Conservation (phyloP, 2,113 vertebrate genomes). For the Catharus minimus region DNA sequence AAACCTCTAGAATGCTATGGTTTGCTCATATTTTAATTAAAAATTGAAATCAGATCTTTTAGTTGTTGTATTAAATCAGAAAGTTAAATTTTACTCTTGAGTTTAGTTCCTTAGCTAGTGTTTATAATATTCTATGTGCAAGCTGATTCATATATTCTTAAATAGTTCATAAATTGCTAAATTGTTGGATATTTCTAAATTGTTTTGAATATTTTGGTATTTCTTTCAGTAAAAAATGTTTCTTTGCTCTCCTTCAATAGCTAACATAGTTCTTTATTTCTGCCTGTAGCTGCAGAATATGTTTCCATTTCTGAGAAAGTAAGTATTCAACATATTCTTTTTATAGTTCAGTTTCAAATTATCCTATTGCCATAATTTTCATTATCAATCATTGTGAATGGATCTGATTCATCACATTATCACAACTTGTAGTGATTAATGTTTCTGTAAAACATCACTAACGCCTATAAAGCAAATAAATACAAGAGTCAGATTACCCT, state of each 20-base stretch:
- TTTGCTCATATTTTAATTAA: neutral
- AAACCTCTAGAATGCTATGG: neutral
- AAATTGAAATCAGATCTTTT: neutral
- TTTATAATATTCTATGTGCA: neutral
- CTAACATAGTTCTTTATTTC: neutral
- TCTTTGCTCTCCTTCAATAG: neutral
- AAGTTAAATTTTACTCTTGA: neutral
- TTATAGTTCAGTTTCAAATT: neutral
- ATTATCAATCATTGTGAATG: neutral
- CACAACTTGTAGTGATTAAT: neutral
- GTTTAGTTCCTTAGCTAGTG: neutral
- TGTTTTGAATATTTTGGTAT: neutral
- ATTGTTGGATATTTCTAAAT: neutral
- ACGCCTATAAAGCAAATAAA: neutral
- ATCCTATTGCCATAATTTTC: neutral
- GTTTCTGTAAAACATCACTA: neutral
- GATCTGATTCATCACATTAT: neutral
- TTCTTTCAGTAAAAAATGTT: neutral
- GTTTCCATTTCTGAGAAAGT: neutral
- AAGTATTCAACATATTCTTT: neutral
- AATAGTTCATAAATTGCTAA: neutral
- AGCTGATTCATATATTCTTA: neutral
- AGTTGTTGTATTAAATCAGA: neutral
- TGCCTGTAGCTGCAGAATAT: accelerated
- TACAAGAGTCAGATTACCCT: neutral